Evolutionary conservation across 2,888 invertebrate genomes (phyloP), one percentile per base, ranked within the genome.

Genomic region (Catocala sponsa): DNA sequence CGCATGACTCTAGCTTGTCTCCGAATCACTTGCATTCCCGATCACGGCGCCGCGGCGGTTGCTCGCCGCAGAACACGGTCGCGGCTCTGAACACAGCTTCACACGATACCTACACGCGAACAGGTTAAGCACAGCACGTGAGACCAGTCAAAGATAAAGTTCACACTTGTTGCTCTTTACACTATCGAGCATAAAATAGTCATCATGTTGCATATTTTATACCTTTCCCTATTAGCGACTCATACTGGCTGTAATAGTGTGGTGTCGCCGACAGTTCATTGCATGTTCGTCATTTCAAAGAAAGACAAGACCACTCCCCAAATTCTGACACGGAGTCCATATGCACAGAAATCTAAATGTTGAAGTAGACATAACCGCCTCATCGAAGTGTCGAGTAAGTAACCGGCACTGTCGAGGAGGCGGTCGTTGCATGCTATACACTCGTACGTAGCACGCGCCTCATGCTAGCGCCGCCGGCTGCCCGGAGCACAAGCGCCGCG

Each of bases 211-310:
- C 93, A 93, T 94, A 94, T 94, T 94, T 94, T 94, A 94, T 94
- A 94, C 94, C 94, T 94, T 94, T 94, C 94, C 94, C 94, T 91
- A 85, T 90, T 91, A 90, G 91, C 90, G 91, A 91, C 88, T 89
- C 84, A 86, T 87, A 86, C 85, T 88, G 88, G 86, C 89, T 89
- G 85, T 86, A 87, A 84, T 80, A 88, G 68, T 71, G 88, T 87
- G 91, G 86, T 91, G 89, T 92, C 90, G 89, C 92, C 88, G 86
- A 81, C 84, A 86, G 83, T 85, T 77, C 89, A 92, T 91, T 93
- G 94, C 94, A 94, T 94, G 94, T 85, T 54, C 85, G 82, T 87
- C 91, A 91, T 91, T 83, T 83, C 82, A 82, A 89, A 83, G 81
- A 89, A 86, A 85, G 69, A 82, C 75, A 83, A 83, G 78, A 80